Percentiles rank a stretch among this genome's conserved stretches.
Evolutionary conservation across 2,888 invertebrate species (phyloP).

Genomic region (Protonemura montana): DNA sequence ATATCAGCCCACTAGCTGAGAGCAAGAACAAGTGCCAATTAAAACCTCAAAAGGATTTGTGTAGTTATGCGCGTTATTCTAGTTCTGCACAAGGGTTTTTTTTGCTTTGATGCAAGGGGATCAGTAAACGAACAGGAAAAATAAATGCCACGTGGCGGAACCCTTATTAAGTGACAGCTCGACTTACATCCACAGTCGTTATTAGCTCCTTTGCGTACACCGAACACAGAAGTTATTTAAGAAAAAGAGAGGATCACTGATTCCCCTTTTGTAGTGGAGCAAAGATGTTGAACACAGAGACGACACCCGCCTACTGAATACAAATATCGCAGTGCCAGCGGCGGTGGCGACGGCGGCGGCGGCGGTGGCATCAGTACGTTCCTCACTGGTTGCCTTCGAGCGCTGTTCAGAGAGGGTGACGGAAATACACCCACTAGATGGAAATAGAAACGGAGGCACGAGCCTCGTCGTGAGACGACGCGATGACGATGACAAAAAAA

Average conservation of each 20-base stretch:
- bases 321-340: background rate
- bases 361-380: background rate
- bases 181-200: background rate
- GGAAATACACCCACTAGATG: slow-evolving; percentile 49
- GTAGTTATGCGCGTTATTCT: too few relatives aligned
- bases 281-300: background rate
- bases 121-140: background rate
- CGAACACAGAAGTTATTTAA: background rate
- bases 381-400: background rate
- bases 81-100: too few relatives aligned
- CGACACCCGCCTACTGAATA: background rate
- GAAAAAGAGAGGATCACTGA: background rate
- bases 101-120: too few relatives aligned
- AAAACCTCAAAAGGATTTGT: background rate
- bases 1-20: background rate
- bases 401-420: slow-evolving; percentile 16
- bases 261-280: background rate
- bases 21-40: background rate
- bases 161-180: background rate
- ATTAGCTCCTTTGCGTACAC: background rate
- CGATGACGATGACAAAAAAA: slow-evolving; percentile 24
- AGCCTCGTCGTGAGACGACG: slow-evolving; percentile 34
- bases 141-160: background rate
- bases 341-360: background rate
- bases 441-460: slow-evolving; percentile 45